Evolutionary conservation across 2,113 vertebrate species (phyloP).

Genomic region (Pluvialis apricaria): DNA sequence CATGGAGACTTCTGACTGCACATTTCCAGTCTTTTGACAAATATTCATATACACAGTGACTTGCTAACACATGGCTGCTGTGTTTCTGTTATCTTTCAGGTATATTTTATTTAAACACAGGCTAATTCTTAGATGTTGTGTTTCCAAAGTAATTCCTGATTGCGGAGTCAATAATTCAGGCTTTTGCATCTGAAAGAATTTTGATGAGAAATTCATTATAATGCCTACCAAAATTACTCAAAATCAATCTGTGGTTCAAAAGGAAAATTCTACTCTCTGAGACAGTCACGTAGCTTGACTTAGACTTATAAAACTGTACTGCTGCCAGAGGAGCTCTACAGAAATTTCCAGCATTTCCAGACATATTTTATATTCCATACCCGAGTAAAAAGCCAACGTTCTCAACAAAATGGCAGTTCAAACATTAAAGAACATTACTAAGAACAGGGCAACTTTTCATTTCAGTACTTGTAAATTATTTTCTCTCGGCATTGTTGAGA

Average conservation of each 20-base stretch:
- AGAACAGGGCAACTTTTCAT: neutral
- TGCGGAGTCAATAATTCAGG: neutral
- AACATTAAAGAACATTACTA: neutral
- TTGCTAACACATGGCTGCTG: neutral
- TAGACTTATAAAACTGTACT: neutral
- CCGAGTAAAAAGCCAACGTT: neutral
- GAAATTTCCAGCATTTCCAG: neutral
- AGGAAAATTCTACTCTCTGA: neutral
- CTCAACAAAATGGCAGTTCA: neutral
- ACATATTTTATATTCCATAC: neutral
- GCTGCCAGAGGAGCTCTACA: neutral
- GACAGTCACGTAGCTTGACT: neutral
- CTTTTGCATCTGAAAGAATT: neutral
- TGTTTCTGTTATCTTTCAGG: neutral
- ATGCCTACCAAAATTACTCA: neutral
- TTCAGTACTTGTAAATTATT: neutral
- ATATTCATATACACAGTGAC: neutral
- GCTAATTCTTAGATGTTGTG: neutral
- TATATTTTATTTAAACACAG: neutral
- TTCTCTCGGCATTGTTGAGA: neutral
- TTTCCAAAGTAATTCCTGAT: neutral
- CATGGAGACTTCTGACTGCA: neutral
- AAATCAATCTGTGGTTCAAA: neutral
- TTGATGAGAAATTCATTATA: neutral
- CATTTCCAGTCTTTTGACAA: conserved; percentile 5